Evolutionary conservation across 2,888 invertebrate genomes (phyloP).

Genomic region (Antitype chi): DNA sequence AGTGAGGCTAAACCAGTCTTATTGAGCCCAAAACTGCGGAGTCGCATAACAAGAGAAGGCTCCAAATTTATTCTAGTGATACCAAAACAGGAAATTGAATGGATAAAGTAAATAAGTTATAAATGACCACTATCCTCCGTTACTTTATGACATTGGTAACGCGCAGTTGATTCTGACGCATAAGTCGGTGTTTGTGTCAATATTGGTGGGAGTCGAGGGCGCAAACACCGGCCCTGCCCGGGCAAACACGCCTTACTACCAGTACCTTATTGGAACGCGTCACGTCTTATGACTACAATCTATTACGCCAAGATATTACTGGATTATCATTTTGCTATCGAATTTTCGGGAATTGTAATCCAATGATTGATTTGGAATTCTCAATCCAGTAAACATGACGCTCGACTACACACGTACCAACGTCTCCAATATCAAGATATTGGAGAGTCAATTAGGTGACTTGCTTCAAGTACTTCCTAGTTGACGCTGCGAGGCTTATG

Average conservation of each 20-base stretch:
- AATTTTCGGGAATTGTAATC: constrained; percentile 37
- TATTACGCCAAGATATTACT: constrained; percentile 69
- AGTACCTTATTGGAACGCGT: constrained; percentile 62
- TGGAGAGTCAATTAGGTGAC: constrained; percentile 50
- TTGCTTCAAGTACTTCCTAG: constrained; percentile 49
- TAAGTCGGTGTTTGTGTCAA: constrained; percentile 81
- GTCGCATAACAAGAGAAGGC: neutral
- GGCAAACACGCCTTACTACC: constrained; percentile 72
- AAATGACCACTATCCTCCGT: constrained; percentile 20
- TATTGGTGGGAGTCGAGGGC: constrained; percentile 78
- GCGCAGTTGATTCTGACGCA: constrained; percentile 75
- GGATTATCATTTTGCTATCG: constrained; percentile 26
- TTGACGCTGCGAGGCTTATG: constrained; percentile 23
- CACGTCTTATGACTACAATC: constrained; percentile 75
- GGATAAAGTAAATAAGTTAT: constrained; percentile 20
- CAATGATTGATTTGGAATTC: constrained; percentile 27
- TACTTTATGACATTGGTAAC: constrained; percentile 55
- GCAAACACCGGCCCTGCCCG: constrained; percentile 69
- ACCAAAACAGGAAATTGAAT: constrained; percentile 32
- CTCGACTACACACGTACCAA: constrained; percentile 17
- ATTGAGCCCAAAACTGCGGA: neutral
- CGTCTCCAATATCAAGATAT: constrained; percentile 19
- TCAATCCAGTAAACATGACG: constrained; percentile 30
- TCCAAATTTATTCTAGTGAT: neutral
- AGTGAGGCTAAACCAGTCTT: no score